Evolutionary conservation across 2,113 vertebrate genomes (phyloP).

Genomic region (Epinephelus cyanopodus): DNA sequence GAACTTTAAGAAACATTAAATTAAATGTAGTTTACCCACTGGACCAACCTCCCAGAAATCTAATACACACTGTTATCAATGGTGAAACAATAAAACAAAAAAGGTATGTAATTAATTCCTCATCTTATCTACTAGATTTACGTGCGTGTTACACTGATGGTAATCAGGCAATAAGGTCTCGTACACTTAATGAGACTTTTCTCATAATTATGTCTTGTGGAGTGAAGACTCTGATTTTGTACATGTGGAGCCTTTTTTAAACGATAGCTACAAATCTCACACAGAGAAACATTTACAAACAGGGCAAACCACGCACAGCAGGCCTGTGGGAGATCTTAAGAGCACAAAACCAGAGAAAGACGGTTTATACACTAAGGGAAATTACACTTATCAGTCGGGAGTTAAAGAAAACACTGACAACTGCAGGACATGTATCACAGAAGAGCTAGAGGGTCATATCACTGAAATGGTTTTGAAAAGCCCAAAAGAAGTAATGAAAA

Average conservation of each 20-base stretch:
- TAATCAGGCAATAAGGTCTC: not conserved
- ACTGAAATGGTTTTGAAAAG: not conserved
- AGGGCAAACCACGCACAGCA: not conserved
- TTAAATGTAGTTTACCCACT: not conserved
- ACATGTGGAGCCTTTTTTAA: not conserved
- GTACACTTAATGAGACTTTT: too few relatives aligned
- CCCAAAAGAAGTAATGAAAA: constrained; percentile 2
- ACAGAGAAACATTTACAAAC: not conserved
- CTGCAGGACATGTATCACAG: not conserved
- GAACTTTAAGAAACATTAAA: not conserved
- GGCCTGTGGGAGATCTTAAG: not conserved
- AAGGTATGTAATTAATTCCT: too few relatives aligned
- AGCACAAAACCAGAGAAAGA: not conserved
- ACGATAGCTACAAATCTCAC: not conserved
- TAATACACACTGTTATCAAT: not conserved
- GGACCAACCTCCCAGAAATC: not conserved
- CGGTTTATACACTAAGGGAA: too few relatives aligned
- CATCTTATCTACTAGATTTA: too few relatives aligned
- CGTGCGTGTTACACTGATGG: not conserved
- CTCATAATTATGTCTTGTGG: too few relatives aligned
- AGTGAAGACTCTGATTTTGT: not conserved
- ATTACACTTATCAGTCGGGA: not conserved
- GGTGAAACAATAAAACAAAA: not conserved
- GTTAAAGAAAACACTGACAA: not conserved
- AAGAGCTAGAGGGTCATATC: not conserved